Conservation (phyloP, 2,888 invertebrate genomes). For the Danaus chrysippus region DNA sequence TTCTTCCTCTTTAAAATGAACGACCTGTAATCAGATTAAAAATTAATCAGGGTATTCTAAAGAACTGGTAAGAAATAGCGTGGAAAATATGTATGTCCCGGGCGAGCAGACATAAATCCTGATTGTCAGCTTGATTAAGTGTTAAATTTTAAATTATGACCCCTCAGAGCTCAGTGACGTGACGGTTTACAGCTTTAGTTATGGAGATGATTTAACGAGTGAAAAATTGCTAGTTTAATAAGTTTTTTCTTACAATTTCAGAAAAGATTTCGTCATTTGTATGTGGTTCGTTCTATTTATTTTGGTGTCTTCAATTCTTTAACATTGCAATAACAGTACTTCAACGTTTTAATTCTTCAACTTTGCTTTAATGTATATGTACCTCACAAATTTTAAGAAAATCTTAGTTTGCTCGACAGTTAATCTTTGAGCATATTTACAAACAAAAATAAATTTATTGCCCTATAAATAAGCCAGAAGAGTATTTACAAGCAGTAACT, state of each 20-base stretch:
- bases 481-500: not conserved
- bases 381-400: too few species aligned
- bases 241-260: not conserved
- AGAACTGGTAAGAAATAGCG: constrained; percentile 59
- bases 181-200: constrained; percentile 18
- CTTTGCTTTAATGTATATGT: not conserved
- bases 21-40: constrained; percentile 57
- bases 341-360: not conserved
- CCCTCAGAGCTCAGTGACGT: constrained; percentile 27
- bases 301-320: not conserved
- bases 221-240: constrained; percentile 4
- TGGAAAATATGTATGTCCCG: constrained; percentile 62
- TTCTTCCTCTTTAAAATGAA: constrained; percentile 37
- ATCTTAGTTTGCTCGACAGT: too few species aligned
- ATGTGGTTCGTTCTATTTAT: too few species aligned
- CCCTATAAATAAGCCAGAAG: not conserved
- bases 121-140: constrained; percentile 74
- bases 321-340: too few species aligned
- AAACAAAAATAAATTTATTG: not conserved
- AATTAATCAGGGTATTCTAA: constrained; percentile 61
- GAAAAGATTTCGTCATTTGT: not conserved
- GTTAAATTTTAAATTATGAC: constrained; percentile 73
- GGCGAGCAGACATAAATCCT: constrained; percentile 54
- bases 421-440: not conserved
- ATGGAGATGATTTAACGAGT: constrained; percentile 11